These are phyloP conservation scores for Paracanthobrama guichenoti DNA, from an alignment of 2,113 vertebrate genomes.

Conservation along the genomic window DNA sequence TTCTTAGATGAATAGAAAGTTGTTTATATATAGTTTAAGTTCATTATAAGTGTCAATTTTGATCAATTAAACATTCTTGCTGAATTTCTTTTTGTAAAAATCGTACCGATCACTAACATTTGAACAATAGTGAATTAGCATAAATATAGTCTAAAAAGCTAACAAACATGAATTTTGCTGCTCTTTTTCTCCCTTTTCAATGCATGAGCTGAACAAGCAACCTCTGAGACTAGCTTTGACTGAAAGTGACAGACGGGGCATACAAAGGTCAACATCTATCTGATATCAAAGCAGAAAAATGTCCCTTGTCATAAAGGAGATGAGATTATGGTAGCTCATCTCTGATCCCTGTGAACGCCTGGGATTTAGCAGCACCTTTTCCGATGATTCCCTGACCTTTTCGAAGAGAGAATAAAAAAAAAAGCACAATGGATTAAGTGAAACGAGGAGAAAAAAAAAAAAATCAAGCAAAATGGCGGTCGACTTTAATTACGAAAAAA, in stretches of 20 bases:
- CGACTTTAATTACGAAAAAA: slow-evolving; percentile 45
- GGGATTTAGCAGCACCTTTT: slow-evolving; percentile 48
- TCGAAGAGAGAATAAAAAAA: slow-evolving; percentile 14
- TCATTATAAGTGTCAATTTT: background rate
- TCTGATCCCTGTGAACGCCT: slow-evolving; percentile 6
- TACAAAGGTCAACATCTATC: slow-evolving; percentile 40
- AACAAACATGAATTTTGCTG: background rate
- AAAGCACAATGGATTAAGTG: slow-evolving; percentile 25
- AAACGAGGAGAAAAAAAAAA: background rate
- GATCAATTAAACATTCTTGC: background rate
- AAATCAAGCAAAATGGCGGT: slow-evolving; percentile 16
- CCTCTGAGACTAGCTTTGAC: background rate
- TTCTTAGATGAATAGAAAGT: too few species aligned
- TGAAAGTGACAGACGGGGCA: slow-evolving; percentile 15
- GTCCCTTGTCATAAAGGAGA: slow-evolving; percentile 35
- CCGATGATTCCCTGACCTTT: slow-evolving; percentile 54
- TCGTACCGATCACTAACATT: background rate
- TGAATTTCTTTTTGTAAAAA: background rate
- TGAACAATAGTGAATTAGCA: background rate
- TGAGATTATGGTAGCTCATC: slow-evolving; percentile 33
- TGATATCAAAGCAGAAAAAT: slow-evolving; percentile 37
- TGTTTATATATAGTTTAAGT: too few species aligned
- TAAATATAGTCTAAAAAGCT: background rate
- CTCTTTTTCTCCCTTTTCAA: slow-evolving; percentile 15
- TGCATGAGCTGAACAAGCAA: background rate